These are phyloP conservation scores for Hymenochirus boettgeri DNA, from an alignment of 2,113 vertebrate species.

Conservation along the genomic window DNA sequence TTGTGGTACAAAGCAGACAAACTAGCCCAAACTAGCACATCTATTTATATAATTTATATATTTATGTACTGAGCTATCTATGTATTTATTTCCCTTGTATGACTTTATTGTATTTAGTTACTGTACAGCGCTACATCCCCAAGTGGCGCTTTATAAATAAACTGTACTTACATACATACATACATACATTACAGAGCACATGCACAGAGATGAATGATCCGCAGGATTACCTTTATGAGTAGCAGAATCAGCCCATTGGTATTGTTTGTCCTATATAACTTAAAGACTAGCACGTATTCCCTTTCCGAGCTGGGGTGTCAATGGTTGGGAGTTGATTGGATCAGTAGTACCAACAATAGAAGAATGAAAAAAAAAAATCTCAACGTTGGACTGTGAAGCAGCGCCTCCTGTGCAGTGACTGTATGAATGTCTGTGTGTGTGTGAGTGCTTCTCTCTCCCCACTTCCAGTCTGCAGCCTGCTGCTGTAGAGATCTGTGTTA, in stretches of 20 bases:
- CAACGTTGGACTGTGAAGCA: not conserved
- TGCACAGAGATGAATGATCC: not conserved
- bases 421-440: not conserved
- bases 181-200: not conserved
- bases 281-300: slow-evolving; percentile 3
- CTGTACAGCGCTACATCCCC: too few species aligned
- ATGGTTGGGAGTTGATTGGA: not conserved
- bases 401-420: slow-evolving; percentile 16
- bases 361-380: not conserved
- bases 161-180: too few species aligned
- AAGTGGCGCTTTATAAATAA: too few species aligned
- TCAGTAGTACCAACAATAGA: not conserved
- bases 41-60: too few species aligned
- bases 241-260: not conserved
- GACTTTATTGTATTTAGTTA: too few species aligned
- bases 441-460: slow-evolving; percentile 1
- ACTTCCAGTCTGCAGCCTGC: slow-evolving; percentile 33
- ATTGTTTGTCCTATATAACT: not conserved
- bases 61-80: too few species aligned
- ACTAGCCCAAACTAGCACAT: too few species aligned
- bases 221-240: slow-evolving; percentile 9
- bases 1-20: not conserved
- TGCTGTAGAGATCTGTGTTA: slow-evolving; percentile 87
- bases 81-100: too few species aligned
- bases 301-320: not conserved